Conservation (phyloP, 2,888 invertebrate species). For the Athripsodes cinereus region DNA sequence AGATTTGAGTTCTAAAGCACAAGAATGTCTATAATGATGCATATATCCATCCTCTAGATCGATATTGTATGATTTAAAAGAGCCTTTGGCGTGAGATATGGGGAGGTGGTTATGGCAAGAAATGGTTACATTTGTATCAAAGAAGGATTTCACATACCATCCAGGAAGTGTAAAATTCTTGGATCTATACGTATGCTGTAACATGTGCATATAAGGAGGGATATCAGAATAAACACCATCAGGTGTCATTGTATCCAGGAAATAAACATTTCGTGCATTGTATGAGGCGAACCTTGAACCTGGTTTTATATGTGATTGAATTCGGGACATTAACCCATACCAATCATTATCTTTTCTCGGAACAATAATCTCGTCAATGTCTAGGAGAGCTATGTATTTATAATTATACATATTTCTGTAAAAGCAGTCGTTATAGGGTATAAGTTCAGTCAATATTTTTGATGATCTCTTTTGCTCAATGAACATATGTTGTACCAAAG, state of each 20-base stretch:
- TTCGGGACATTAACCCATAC: slow-evolving; percentile 68
- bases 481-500: slow-evolving; percentile 82
- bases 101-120: slow-evolving; percentile 91
- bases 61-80: slow-evolving; percentile 54
- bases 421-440: slow-evolving; percentile 93
- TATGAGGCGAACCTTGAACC: neutral
- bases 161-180: slow-evolving; percentile 88
- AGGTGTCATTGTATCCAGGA: slow-evolving; percentile 63
- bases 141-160: slow-evolving; percentile 90
- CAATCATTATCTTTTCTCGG: slow-evolving; percentile 70
- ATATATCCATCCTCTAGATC: slow-evolving; percentile 78
- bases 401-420: slow-evolving; percentile 88
- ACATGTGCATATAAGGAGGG: slow-evolving; percentile 86
- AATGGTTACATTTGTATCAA: slow-evolving; percentile 82
- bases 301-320: neutral
- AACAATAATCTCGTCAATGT: slow-evolving; percentile 93
- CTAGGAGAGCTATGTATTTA: slow-evolving; percentile 80
- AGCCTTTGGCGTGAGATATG: slow-evolving; percentile 39
- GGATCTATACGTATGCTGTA: slow-evolving; percentile 84
- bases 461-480: slow-evolving; percentile 85
- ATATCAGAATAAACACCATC: slow-evolving; percentile 74
- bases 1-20: slow-evolving; percentile 78
- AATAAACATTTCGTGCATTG: slow-evolving; percentile 1
- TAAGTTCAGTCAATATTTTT: slow-evolving; percentile 89
- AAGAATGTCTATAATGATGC: slow-evolving; percentile 91